Evolutionary conservation across 2,888 invertebrate genomes (phyloP).

Genomic region (Branchellion lobata): DNA sequence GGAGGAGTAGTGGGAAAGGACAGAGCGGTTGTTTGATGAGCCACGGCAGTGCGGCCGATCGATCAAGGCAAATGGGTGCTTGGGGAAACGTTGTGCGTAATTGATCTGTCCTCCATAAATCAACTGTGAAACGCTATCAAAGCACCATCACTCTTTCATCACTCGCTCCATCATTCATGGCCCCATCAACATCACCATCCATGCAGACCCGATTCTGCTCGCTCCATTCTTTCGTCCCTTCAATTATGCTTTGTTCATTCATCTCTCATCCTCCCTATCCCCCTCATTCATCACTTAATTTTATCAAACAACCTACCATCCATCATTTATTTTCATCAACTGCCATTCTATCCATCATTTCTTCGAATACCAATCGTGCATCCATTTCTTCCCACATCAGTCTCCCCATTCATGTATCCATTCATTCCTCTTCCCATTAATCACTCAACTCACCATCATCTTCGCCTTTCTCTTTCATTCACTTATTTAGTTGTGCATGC

Average conservation of each 20-base stretch:
- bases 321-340: too few relatives aligned
- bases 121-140: conserved; percentile 12
- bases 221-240: neutral
- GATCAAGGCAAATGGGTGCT: conserved; percentile 4
- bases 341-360: too few relatives aligned
- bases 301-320: neutral
- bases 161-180: conserved; percentile 4
- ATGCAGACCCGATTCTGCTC: neutral
- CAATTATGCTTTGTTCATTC: too few relatives aligned
- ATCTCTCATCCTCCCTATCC: neutral
- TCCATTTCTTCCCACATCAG: too few relatives aligned
- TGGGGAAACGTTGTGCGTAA: neutral
- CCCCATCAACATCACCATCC: neutral
- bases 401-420: too few relatives aligned
- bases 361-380: too few relatives aligned
- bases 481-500: too few relatives aligned
- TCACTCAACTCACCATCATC: too few relatives aligned
- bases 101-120: conserved; percentile 15
- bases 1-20: too few relatives aligned
- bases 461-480: too few relatives aligned
- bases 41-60: neutral
- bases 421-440: too few relatives aligned
- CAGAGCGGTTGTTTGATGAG: neutral
- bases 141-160: neutral
- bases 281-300: conserved; percentile 2